Base-by-base conservation (phyloP, 2,113 vertebrate species). In the Austrofundulus limnaeus region DNA sequence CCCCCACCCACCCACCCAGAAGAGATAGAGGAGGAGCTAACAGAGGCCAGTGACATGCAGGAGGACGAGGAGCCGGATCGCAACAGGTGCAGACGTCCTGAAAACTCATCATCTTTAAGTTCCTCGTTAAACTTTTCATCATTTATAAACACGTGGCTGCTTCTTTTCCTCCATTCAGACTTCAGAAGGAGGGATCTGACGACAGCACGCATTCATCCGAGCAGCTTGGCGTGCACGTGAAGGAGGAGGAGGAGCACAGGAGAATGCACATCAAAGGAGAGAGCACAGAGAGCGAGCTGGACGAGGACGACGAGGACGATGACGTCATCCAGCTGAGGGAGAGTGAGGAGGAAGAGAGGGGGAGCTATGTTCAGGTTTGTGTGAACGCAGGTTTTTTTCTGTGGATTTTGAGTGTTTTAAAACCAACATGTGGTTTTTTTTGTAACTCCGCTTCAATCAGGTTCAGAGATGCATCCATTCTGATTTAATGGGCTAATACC, bases 1-100 rank as follows among this genome's bases (percentile, higher is more conserved):
- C 79, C 85, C 0, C 88, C 88, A 0, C 87, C 88, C 45, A 89
- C 85, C 17, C 87, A 89, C 63, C 88, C 87, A 13, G 88, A 89
- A 72, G 88, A 90, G 68, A 89, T 74, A 0, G 88, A 89, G 57
- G 88, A 89, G 76, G 87, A 90, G 72, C 75, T 89, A 3, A 88
- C 87, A 25, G 85, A 90, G 84, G 88, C 79, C 80, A 89, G 76
- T 68, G 84, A 89, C 83, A 89, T 90, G 87, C 88, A 86, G 79
- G 88, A 88, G 54, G 88, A 88, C 1, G 31, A 6, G 4, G 80
- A 41, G 37, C 9, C 16, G 1, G 55, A 67, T 12, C 34, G 57
- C n/a, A 71, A 83, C 75, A 83, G 85, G 88, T 88, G 38, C 0
- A 62, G 0, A 2, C 28, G 12, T 31, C 38, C n/a, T 34, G 14